Percentiles rank a stretch among this genome's conserved stretches.
phyloP scores from a whole-genome alignment of 2,888 invertebrate genomes.

The Rhingia campestris region DNA sequence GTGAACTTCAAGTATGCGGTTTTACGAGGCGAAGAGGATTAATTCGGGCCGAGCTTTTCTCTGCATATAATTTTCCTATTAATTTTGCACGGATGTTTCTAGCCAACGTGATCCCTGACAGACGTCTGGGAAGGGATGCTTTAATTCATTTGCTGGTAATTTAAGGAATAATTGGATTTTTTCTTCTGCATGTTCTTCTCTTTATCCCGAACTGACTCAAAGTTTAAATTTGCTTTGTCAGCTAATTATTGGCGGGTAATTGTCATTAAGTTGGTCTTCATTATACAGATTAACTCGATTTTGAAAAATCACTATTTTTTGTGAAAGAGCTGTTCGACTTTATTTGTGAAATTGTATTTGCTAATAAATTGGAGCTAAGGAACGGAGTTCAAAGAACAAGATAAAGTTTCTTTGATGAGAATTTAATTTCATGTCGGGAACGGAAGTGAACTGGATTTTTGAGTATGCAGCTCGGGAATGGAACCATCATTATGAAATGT shows the following conservation, averaged over 20 bases:
- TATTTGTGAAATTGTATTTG: too few species aligned
- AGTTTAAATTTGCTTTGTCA: constrained; percentile 8
- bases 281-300: background rate
- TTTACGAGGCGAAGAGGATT: constrained; percentile 65
- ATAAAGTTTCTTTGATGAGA: too few species aligned
- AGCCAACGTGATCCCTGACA: constrained; percentile 45
- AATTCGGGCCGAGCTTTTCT: constrained; percentile 39
- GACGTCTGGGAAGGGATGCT: constrained; percentile 39
- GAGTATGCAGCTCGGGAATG: too few species aligned
- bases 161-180: constrained; percentile 36
- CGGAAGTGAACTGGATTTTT: too few species aligned
- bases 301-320: background rate
- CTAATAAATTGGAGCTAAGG: too few species aligned
- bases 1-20: constrained; percentile 60
- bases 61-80: constrained; percentile 59
- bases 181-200: background rate
- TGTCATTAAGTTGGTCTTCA: background rate
- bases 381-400: too few species aligned
- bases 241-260: constrained; percentile 30
- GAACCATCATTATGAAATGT: too few species aligned
- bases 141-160: constrained; percentile 40
- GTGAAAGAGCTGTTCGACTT: too few species aligned
- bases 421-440: too few species aligned
- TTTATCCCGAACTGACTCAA: background rate
- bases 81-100: constrained; percentile 56